Percentiles rank a stretch among this genome's conserved stretches.
Evolutionary conservation across 1,140 invertebrate genomes (phyloP).

Genomic region (Drosophila ananassae): DNA sequence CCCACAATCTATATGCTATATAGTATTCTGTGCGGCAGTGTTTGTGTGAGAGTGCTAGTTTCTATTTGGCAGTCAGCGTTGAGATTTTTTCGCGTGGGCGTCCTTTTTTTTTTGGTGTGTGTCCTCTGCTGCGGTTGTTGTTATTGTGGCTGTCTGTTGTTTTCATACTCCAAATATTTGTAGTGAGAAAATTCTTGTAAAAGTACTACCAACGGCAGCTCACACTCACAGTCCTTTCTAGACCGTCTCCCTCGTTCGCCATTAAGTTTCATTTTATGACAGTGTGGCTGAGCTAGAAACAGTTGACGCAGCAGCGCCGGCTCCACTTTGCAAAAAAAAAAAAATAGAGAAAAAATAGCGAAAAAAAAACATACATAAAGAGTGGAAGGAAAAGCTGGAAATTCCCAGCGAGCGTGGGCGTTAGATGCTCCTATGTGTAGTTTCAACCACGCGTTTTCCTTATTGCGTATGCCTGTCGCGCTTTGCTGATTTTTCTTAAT

Average conservation of each 20-base stretch:
- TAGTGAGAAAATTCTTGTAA: slow-evolving; percentile 71
- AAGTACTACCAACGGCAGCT: slow-evolving; percentile 53
- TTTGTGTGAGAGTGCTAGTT: slow-evolving; percentile 37
- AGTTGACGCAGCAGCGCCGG: slow-evolving; percentile 70
- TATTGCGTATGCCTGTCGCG: slow-evolving; percentile 73
- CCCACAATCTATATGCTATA: background rate
- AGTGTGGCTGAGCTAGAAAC: slow-evolving; percentile 60
- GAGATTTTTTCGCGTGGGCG: slow-evolving; percentile 70
- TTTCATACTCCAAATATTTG: slow-evolving; percentile 80
- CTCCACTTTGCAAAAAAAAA: slow-evolving; percentile 64
- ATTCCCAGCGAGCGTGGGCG: slow-evolving; percentile 58
- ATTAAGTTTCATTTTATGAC: slow-evolving; percentile 82
- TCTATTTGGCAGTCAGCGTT: slow-evolving; percentile 63
- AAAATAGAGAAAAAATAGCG: background rate
- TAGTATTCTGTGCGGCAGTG: slow-evolving; percentile 3
- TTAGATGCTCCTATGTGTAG: slow-evolving; percentile 16
- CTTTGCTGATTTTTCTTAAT: slow-evolving; percentile 80
- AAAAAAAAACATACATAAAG: background rate
- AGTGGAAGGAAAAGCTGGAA: slow-evolving; percentile 36
- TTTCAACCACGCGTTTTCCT: slow-evolving; percentile 27
- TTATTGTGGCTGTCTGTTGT: slow-evolving; percentile 52
- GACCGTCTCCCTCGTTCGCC: slow-evolving; percentile 45
- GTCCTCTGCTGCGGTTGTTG: background rate
- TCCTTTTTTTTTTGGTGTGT: slow-evolving; percentile 26
- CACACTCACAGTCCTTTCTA: slow-evolving; percentile 5